These are phyloP conservation scores for Galagoides demidoff DNA, from an alignment of 2,797 vertebrate species.

Conservation along the genomic window DNA sequence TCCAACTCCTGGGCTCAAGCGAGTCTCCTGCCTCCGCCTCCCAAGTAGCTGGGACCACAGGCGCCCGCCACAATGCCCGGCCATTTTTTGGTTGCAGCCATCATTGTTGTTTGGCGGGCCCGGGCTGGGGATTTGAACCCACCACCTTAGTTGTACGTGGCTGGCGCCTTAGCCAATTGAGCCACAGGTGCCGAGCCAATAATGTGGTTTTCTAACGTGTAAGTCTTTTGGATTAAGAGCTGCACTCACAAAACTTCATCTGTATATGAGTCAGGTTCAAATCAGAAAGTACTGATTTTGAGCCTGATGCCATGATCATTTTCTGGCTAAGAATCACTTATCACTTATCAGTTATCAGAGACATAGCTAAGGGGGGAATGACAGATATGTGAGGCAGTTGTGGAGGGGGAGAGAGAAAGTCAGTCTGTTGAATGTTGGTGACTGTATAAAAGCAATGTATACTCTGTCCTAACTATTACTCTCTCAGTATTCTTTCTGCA, in stretches of 20 bases:
- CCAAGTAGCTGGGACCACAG: no score
- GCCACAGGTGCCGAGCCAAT: no score
- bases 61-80: no score
- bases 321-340: neutral
- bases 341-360: neutral
- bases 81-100: no score
- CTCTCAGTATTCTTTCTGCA: neutral
- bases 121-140: no score
- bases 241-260: neutral
- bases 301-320: neutral
- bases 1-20: no score
- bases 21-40: no score
- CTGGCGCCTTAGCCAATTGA: no score
- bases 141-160: no score
- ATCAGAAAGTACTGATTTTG: neutral
- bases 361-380: neutral
- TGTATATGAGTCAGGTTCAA: neutral
- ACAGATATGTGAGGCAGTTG: neutral
- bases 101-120: no score
- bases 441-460: neutral
- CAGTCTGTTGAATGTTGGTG: neutral
- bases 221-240: neutral
- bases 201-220: neutral
- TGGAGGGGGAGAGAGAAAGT: neutral
- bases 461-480: neutral